Percentiles rank a stretch among this genome's conserved stretches.
phyloP scores from a whole-genome alignment of 2,888 invertebrate genomes.

The Cyaniris semiargus region DNA sequence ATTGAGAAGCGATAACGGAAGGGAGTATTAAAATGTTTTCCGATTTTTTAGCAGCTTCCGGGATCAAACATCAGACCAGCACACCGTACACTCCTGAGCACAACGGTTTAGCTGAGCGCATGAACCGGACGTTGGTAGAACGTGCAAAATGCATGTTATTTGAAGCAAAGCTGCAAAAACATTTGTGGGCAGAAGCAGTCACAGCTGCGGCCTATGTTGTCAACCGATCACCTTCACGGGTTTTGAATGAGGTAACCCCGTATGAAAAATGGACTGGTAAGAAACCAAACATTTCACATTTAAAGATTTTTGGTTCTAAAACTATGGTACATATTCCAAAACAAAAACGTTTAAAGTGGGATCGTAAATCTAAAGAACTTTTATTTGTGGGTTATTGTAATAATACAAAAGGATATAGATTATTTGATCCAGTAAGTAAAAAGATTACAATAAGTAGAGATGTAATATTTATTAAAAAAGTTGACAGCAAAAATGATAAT shows the following conservation, averaged over 20 bases:
- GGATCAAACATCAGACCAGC: neutral
- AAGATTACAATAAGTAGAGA: slow-evolving; percentile 27
- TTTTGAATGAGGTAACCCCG: slow-evolving; percentile 45
- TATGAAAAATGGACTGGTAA: slow-evolving; percentile 47
- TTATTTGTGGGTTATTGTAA: slow-evolving; percentile 51
- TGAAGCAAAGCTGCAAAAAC: slow-evolving; percentile 36
- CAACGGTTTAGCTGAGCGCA: neutral
- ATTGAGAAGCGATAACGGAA: neutral
- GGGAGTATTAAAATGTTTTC: neutral
- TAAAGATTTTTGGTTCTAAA: slow-evolving; percentile 53
- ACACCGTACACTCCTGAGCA: neutral
- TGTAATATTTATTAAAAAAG: slow-evolving; percentile 1
- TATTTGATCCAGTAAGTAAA: slow-evolving; percentile 37
- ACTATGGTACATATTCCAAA: slow-evolving; percentile 53
- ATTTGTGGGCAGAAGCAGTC: slow-evolving; percentile 50
- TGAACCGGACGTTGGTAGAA: neutral
- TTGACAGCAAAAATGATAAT: no score
- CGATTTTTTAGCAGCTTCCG: neutral
- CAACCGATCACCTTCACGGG: slow-evolving; percentile 37
- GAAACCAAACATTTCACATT: slow-evolving; percentile 47
- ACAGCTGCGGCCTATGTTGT: slow-evolving; percentile 39
- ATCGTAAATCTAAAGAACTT: slow-evolving; percentile 42
- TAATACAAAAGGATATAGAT: slow-evolving; percentile 41
- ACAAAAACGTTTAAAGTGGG: slow-evolving; percentile 51
- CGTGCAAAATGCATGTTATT: slow-evolving; percentile 37